These are phyloP conservation scores for Melolontha melolontha DNA, from an alignment of 2,888 invertebrate genomes.

Conservation along the genomic window DNA sequence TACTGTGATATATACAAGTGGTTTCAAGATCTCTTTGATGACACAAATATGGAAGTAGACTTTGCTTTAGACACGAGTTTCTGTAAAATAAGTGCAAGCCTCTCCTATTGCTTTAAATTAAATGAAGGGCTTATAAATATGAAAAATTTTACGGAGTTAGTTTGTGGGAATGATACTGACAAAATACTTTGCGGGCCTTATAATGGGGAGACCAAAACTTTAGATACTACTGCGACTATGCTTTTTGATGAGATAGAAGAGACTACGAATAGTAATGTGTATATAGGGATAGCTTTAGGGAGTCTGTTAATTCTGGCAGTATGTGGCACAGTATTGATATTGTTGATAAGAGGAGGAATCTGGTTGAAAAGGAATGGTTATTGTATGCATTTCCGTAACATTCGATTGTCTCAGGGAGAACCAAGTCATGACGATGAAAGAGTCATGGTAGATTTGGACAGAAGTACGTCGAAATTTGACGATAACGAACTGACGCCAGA, in stretches of 20 bases:
- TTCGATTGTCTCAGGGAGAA: conserved; percentile 69
- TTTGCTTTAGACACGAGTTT: conserved; percentile 70
- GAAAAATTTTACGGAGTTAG: conserved; percentile 71
- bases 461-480: conserved; percentile 69
- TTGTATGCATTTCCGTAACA: conserved; percentile 66
- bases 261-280: conserved; percentile 54
- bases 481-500: conserved; percentile 82
- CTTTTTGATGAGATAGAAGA: conserved; percentile 53
- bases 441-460: conserved; percentile 67
- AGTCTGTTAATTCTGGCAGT: conserved; percentile 70
- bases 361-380: conserved; percentile 73
- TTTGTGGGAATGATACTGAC: conserved; percentile 69
- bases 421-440: conserved; percentile 68
- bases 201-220: conserved; percentile 60
- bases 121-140: conserved; percentile 74
- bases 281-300: conserved; percentile 61
- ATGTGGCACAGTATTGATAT: conserved; percentile 68
- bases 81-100: conserved; percentile 71
- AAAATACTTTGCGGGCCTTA: conserved; percentile 72
- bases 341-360: conserved; percentile 69
- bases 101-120: conserved; percentile 75
- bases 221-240: conserved; percentile 59
- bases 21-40: conserved; percentile 68
- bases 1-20: conserved; percentile 73
- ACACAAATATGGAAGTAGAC: conserved; percentile 64